A percentile compares a stretch with the other conserved stretches of the same genome.
Evolutionary conservation across 2,113 vertebrate genomes (phyloP).

Genomic region (Tricholaema leucomelas): DNA sequence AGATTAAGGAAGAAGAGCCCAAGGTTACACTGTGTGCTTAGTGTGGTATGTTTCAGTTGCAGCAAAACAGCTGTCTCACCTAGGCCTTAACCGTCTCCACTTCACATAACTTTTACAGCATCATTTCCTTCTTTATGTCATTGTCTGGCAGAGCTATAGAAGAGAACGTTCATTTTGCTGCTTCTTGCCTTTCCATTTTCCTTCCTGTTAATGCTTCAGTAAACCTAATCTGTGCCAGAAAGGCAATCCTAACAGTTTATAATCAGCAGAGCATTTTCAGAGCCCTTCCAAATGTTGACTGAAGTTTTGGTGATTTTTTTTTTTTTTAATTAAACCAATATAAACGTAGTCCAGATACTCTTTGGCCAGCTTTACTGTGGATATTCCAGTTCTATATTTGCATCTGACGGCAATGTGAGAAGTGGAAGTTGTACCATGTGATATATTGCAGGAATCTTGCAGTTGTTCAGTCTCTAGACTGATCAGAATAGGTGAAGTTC

Average conservation of each 20-base stretch:
- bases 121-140: neutral
- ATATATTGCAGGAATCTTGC: neutral
- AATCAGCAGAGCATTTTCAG: neutral
- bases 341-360: neutral
- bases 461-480: neutral
- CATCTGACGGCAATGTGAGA: neutral
- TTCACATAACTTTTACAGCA: neutral
- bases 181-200: neutral
- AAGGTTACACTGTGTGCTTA: neutral
- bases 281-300: neutral
- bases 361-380: neutral
- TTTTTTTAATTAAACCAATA: neutral
- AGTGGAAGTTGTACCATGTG: neutral
- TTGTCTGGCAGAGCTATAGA: neutral
- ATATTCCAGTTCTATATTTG: neutral
- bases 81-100: neutral
- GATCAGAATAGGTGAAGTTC: neutral
- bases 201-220: neutral
- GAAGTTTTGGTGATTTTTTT: neutral
- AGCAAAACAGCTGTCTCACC: neutral
- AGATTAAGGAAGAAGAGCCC: neutral
- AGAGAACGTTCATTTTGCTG: neutral
- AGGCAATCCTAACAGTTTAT: neutral
- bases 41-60: neutral
- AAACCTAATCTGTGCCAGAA: slow-evolving; percentile 5